Evolutionary conservation across 1,140 invertebrate species (phyloP).

Genomic region (Hermetia illucens): DNA sequence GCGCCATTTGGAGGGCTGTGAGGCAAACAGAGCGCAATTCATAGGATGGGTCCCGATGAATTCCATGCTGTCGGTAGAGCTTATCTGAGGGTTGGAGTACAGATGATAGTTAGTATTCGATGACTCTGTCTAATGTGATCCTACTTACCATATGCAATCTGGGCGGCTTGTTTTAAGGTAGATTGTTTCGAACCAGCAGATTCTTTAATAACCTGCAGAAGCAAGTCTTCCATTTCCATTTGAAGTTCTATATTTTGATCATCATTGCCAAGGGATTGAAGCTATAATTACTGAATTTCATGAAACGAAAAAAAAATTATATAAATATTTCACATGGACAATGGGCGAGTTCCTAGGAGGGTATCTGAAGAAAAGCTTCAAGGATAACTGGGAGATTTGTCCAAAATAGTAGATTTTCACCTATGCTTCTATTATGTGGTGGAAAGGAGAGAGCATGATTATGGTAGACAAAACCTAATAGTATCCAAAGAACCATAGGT

Average conservation of each 20-base stretch:
- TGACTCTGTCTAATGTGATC: conserved; percentile 4
- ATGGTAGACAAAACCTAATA: too few relatives aligned
- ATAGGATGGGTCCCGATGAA: conserved; percentile 63
- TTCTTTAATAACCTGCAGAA: conserved; percentile 64
- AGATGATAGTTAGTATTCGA: conserved; percentile 4
- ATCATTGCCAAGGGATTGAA: too few relatives aligned
- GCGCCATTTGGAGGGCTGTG: conserved; percentile 63
- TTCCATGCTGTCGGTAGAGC: conserved; percentile 62
- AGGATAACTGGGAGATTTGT: too few relatives aligned
- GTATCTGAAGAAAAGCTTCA: too few relatives aligned
- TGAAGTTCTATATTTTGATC: conserved; percentile 6
- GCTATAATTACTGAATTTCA: too few relatives aligned
- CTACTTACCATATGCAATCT: conserved; percentile 59
- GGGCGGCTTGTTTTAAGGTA: conserved; percentile 55
- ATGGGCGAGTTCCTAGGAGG: too few relatives aligned
- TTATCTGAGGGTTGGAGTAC: conserved; percentile 59
- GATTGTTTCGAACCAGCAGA: conserved; percentile 56
- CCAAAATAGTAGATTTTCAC: too few relatives aligned
- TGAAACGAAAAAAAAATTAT: too few relatives aligned
- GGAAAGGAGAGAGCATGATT: too few relatives aligned
- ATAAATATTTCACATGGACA: too few relatives aligned
- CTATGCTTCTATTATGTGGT: too few relatives aligned
- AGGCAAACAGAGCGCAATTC: conserved; percentile 72
- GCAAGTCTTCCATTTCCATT: conserved; percentile 59
- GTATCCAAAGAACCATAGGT: too few relatives aligned